Conservation (phyloP, 2,888 invertebrate species). For the Eristalinus sepulchralis region DNA sequence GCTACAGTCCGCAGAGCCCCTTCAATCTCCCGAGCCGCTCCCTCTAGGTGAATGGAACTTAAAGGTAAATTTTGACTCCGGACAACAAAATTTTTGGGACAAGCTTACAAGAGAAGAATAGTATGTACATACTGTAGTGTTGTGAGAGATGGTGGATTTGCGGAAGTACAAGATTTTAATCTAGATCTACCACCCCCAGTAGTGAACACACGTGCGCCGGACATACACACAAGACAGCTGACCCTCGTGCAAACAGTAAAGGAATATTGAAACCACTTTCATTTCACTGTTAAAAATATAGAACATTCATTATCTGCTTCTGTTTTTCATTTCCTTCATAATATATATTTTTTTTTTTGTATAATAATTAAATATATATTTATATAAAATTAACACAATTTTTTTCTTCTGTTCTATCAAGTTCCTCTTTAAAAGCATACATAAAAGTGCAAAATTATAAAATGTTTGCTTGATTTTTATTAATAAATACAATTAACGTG, state of each 20-base stretch:
- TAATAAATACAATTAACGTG: constrained; percentile 64
- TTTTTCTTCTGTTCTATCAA: constrained; percentile 56
- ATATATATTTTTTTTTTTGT: constrained; percentile 68
- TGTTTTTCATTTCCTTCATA: constrained; percentile 63
- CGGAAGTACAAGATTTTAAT: too few relatives aligned
- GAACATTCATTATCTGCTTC: constrained; percentile 61
- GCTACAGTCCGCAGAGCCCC: too few relatives aligned
- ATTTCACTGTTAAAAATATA: constrained; percentile 61
- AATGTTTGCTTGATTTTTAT: constrained; percentile 54
- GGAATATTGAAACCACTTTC: constrained; percentile 50
- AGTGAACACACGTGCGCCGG: too few relatives aligned
- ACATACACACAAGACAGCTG: neutral
- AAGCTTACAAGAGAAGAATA: too few relatives aligned
- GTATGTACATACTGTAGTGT: too few relatives aligned
- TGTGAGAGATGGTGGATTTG: too few relatives aligned
- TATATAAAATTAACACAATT: constrained; percentile 72
- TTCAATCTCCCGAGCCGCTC: too few relatives aligned
- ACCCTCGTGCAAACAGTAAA: neutral
- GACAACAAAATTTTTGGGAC: too few relatives aligned
- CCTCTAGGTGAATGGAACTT: too few relatives aligned
- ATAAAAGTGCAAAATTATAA: constrained; percentile 59
- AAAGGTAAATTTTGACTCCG: too few relatives aligned
- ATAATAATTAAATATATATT: constrained; percentile 73
- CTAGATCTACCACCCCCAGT: too few relatives aligned
- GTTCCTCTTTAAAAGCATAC: constrained; percentile 52